A percentile compares a stretch with the other conserved stretches of the same genome.
Evolutionary conservation across 2,888 invertebrate genomes (phyloP).

Genomic region (Latheticus oryzae): DNA sequence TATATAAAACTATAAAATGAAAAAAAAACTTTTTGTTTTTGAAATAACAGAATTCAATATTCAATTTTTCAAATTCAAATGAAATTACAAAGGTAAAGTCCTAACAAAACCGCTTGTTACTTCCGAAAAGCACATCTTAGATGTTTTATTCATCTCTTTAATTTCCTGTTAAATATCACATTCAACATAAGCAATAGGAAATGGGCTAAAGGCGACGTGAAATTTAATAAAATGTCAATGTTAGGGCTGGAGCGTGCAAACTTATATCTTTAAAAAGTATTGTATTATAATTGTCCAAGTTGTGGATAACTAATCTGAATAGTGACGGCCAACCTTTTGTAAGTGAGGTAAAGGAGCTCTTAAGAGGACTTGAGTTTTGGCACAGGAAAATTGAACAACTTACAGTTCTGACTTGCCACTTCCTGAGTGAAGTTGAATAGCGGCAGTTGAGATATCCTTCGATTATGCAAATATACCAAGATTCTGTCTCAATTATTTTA

Average conservation of each 20-base stretch:
- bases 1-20: neutral
- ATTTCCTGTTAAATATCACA: slow-evolving; percentile 41
- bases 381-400: slow-evolving; percentile 5
- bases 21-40: too few species aligned
- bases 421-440: too few species aligned
- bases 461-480: too few species aligned
- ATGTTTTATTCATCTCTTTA: slow-evolving; percentile 43
- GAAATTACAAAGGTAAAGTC: slow-evolving; percentile 32
- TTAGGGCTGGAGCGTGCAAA: slow-evolving; percentile 17
- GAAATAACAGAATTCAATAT: slow-evolving; percentile 10
- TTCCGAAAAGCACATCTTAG: slow-evolving; percentile 23
- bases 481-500: too few species aligned
- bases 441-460: too few species aligned
- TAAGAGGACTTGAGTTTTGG: slow-evolving; percentile 10
- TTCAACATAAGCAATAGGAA: slow-evolving; percentile 34
- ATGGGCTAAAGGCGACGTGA: slow-evolving; percentile 31
- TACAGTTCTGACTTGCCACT: slow-evolving; percentile 3
- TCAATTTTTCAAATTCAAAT: slow-evolving; percentile 16
- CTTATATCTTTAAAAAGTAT: slow-evolving; percentile 18
- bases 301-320: slow-evolving; percentile 13
- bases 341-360: slow-evolving; percentile 24
- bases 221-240: slow-evolving; percentile 39
- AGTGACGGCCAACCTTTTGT: slow-evolving; percentile 22
- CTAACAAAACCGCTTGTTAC: slow-evolving; percentile 14
- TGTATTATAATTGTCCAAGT: slow-evolving; percentile 27